phyloP scores from a whole-genome alignment of 2,888 invertebrate species.

The Uloborus plumipes region DNA sequence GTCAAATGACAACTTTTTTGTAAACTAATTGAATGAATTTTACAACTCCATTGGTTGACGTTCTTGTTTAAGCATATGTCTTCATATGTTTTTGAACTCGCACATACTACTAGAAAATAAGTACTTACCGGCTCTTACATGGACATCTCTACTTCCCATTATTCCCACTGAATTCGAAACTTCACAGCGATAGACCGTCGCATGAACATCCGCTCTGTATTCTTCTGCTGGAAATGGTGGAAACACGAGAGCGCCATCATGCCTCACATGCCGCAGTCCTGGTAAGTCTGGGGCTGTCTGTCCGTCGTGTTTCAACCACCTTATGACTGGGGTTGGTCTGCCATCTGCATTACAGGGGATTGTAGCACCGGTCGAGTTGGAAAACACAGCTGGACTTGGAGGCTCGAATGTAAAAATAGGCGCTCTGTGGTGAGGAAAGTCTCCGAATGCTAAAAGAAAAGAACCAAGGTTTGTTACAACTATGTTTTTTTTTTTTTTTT shows the following conservation, averaged over 20 bases:
- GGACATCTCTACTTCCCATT: slow-evolving; percentile 62
- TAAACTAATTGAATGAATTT: too few species aligned
- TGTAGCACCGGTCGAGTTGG: slow-evolving; percentile 55
- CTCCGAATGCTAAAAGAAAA: slow-evolving; percentile 29
- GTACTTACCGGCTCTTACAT: slow-evolving; percentile 65
- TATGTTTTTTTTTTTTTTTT: too few species aligned
- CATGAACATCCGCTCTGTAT: slow-evolving; percentile 65
- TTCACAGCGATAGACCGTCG: slow-evolving; percentile 59
- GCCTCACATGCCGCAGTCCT: slow-evolving; percentile 59
- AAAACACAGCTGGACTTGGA: slow-evolving; percentile 43
- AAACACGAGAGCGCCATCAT: slow-evolving; percentile 63
- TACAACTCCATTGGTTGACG: too few species aligned
- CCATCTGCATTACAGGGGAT: slow-evolving; percentile 57
- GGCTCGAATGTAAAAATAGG: slow-evolving; percentile 53
- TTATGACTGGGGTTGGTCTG: slow-evolving; percentile 53
- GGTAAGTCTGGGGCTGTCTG: slow-evolving; percentile 41
- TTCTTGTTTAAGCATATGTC: too few species aligned
- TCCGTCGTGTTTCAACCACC: slow-evolving; percentile 62
- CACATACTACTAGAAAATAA: background rate
- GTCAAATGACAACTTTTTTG: too few species aligned
- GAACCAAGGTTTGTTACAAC: background rate
- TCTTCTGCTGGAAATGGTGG: slow-evolving; percentile 64
- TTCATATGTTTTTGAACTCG: too few species aligned
- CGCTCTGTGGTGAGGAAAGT: slow-evolving; percentile 31
- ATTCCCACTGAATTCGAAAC: slow-evolving; percentile 58